A percentile compares a stretch with the other conserved stretches of the same genome.
Evolutionary conservation across 2,797 vertebrate species (phyloP).

Genomic region (Squalus acanthias): DNA sequence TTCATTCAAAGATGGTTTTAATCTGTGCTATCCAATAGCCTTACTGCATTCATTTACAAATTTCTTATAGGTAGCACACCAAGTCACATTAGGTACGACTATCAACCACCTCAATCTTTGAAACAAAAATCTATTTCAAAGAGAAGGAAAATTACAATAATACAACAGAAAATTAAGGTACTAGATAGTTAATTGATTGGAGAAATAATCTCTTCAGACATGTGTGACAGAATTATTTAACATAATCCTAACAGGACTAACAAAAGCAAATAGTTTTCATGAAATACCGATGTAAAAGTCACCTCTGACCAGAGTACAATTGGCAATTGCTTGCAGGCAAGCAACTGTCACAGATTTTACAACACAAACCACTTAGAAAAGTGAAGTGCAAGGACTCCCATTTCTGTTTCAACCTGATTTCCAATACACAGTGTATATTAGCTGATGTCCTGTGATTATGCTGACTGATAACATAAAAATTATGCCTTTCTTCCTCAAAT

Average conservation of each 20-base stretch:
- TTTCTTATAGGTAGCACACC: not conserved
- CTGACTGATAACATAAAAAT: not conserved
- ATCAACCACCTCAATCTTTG: not conserved
- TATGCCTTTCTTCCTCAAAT: not conserved
- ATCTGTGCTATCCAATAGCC: not conserved
- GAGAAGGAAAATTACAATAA: not conserved
- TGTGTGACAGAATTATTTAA: not conserved
- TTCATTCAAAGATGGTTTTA: not conserved
- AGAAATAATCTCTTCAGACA: not conserved
- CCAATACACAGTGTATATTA: not conserved
- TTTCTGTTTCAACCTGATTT: not conserved
- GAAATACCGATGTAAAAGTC: not conserved
- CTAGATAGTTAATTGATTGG: not conserved
- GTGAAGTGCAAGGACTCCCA: not conserved
- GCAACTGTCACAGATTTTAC: not conserved
- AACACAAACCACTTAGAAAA: not conserved
- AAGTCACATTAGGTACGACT: not conserved
- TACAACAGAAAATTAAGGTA: not conserved
- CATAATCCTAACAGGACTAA: not conserved
- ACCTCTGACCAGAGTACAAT: not conserved
- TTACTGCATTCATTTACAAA: not conserved
- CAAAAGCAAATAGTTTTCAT: not conserved
- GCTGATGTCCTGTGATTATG: not conserved
- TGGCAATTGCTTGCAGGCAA: not conserved
- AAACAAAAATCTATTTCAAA: not conserved